phyloP scores from a whole-genome alignment of 2,797 vertebrate genomes.

The Allenopithecus nigroviridis region DNA sequence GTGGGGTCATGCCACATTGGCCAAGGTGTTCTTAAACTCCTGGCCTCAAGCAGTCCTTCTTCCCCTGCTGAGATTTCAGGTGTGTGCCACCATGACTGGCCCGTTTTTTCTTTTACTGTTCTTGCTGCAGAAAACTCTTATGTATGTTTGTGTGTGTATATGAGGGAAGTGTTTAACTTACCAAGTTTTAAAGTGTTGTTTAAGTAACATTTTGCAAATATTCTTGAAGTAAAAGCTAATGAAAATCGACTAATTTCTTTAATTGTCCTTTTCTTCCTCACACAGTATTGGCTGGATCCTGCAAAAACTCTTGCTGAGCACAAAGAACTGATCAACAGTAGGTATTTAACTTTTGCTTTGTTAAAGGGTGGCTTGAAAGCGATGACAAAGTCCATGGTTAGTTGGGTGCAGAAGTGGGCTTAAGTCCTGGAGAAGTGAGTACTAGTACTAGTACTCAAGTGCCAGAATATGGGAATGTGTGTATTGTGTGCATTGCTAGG shows the following conservation, averaged over 20 bases:
- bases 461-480: background rate
- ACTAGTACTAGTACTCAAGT: background rate
- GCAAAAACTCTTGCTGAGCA: slow-evolving; percentile 91
- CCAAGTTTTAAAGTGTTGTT: slow-evolving; percentile 25
- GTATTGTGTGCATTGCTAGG: background rate
- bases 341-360: slow-evolving; percentile 79
- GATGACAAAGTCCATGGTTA: background rate
- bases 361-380: background rate
- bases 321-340: slow-evolving; percentile 93
- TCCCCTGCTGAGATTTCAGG: background rate
- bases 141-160: background rate
- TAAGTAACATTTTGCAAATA: slow-evolving; percentile 7
- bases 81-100: background rate
- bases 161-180: background rate
- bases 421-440: background rate
- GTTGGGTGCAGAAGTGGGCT: background rate
- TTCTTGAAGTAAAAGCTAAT: background rate
- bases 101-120: background rate
- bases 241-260: slow-evolving; percentile 57
- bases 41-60: background rate
- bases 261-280: slow-evolving; percentile 70
- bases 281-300: slow-evolving; percentile 92
- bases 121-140: background rate
- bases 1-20: background rate
- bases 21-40: background rate